Percentiles rank a stretch among this genome's conserved stretches.
Conservation (phyloP, 2,888 invertebrate genomes). For the Pterostichus madidus region DNA sequence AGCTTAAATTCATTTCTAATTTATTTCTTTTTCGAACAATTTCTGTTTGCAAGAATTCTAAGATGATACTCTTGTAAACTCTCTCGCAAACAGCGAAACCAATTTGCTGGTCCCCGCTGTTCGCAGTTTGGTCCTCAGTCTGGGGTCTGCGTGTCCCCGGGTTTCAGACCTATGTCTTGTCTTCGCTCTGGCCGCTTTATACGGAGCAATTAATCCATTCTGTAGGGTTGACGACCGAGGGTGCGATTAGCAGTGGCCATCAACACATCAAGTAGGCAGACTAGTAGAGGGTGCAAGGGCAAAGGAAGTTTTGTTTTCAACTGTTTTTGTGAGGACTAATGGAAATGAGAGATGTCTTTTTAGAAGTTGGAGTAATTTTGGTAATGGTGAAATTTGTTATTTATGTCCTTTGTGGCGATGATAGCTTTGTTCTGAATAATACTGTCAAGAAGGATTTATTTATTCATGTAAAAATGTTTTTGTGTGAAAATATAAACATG, state of each 20-base stretch:
- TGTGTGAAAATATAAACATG: not conserved
- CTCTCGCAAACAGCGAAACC: not conserved
- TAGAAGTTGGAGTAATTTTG: not conserved
- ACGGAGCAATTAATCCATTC: conserved; percentile 3
- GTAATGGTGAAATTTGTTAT: not conserved
- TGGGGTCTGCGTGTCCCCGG: not conserved
- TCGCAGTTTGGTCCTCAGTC: not conserved
- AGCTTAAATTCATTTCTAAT: not conserved
- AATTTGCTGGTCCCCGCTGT: not conserved
- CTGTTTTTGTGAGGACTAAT: not conserved
- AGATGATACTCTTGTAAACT: not conserved
- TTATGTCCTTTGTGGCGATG: not conserved
- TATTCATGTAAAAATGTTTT: not conserved
- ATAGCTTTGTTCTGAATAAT: not conserved
- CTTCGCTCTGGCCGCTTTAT: not conserved
- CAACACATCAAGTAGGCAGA: not conserved
- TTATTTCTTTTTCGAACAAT: not conserved
- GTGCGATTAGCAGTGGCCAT: conserved; percentile 7
- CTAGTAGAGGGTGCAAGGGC: not conserved
- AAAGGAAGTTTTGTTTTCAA: not conserved
- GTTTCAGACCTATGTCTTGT: not conserved
- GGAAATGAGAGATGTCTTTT: not conserved
- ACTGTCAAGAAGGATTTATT: not conserved
- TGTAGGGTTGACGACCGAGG: not conserved
- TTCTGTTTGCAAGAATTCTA: not conserved